Evolutionary conservation across 1,140 invertebrate genomes (phyloP).

Genomic region (Caenorhabditis remanei): DNA sequence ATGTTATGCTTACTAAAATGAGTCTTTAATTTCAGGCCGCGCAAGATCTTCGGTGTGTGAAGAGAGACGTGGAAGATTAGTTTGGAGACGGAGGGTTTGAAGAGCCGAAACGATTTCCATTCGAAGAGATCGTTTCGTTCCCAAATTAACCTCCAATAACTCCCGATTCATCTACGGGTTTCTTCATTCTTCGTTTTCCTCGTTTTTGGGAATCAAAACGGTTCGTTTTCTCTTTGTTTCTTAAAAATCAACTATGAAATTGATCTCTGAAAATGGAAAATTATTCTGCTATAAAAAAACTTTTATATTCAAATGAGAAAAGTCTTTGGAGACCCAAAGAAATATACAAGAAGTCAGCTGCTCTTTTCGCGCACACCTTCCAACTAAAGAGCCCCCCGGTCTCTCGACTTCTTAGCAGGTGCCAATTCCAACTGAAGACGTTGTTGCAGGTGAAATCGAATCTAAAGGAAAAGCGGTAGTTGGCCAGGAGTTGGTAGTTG

Average conservation of each 20-base stretch:
- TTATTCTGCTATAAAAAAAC: no score
- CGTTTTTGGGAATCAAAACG: neutral
- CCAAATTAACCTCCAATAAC: neutral
- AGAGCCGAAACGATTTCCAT: neutral
- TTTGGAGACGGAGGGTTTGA: neutral
- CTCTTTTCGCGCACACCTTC: no score
- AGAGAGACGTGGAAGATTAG: neutral
- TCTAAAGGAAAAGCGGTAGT: neutral
- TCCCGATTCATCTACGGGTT: constrained; percentile 3
- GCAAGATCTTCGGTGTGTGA: constrained; percentile 28
- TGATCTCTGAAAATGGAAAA: no score
- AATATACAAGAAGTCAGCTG: no score
- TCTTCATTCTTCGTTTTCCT: neutral
- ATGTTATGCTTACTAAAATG: no score
- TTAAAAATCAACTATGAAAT: no score
- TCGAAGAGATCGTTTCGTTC: no score
- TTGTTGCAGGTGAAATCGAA: constrained; percentile 8
- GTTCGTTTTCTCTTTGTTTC: neutral
- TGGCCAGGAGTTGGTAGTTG: neutral
- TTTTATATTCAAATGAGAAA: no score
- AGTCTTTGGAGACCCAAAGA: no score
- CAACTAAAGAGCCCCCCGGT: no score
- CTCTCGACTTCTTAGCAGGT: no score
- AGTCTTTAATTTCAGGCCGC: neutral
- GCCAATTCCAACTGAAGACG: neutral